Evolutionary conservation across 23 tunicate species (phyloP).

Genomic region (Botrylloides violaceus): DNA sequence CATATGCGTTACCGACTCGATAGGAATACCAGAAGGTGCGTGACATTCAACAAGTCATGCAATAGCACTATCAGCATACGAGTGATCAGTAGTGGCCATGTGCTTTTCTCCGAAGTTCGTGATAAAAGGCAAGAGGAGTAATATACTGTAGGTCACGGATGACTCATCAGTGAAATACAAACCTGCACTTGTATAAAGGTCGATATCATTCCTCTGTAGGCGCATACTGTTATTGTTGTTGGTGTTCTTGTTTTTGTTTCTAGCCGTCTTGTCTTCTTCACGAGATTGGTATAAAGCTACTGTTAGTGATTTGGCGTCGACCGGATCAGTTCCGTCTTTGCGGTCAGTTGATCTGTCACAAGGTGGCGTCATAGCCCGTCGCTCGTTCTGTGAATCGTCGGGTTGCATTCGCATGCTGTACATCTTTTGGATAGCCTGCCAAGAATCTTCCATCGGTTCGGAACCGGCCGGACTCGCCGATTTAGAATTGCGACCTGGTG

Average conservation of each 20-base stretch:
- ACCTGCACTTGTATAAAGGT: neutral
- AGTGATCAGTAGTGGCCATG: no score
- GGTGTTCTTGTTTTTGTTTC: neutral
- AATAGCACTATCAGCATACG: no score
- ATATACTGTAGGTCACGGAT: no score
- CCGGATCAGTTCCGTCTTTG: neutral
- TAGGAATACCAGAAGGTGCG: no score
- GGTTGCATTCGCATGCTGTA: constrained; percentile 22
- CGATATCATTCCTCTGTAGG: neutral
- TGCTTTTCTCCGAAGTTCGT: no score
- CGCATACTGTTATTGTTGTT: constrained; percentile 1
- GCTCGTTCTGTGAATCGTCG: constrained; percentile 9
- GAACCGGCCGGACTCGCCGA: constrained; percentile 27
- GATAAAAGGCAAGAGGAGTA: no score
- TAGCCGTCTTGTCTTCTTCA: neutral
- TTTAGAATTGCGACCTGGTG: constrained; percentile 3
- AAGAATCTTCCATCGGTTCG: constrained; percentile 66
- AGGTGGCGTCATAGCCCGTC: neutral
- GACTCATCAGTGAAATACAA: no score
- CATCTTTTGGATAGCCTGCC: constrained; percentile 64
- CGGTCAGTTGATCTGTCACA: neutral
- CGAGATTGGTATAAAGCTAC: neutral
- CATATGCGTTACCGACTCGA: no score
- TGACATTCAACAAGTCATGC: no score
- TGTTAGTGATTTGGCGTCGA: neutral